These are phyloP conservation scores for Carlito syrichta DNA, from an alignment of 2,113 vertebrate genomes.

Conservation along the genomic window DNA sequence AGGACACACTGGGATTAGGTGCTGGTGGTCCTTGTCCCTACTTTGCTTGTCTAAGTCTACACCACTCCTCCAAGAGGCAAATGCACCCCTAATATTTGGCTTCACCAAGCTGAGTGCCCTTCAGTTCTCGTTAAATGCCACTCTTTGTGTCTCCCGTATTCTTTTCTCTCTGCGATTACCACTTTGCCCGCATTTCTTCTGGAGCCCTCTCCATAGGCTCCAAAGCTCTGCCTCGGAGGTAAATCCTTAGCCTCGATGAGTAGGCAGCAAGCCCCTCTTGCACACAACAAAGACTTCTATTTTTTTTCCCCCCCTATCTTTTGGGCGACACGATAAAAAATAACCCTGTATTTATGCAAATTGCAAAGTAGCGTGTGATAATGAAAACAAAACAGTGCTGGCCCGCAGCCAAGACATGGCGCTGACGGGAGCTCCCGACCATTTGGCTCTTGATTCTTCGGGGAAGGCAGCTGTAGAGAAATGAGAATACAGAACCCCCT, in stretches of 20 bases:
- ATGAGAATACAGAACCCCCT: constrained; percentile 77
- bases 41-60: neutral
- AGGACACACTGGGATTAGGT: neutral
- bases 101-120: neutral
- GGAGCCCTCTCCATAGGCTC: constrained; percentile 32
- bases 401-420: constrained; percentile 87
- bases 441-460: constrained; percentile 82
- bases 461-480: constrained; percentile 85
- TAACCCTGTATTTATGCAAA: constrained; percentile 88
- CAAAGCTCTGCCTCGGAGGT: constrained; percentile 36
- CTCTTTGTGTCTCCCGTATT: neutral
- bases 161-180: neutral
- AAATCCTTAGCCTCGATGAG: constrained; percentile 75
- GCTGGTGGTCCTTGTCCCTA: neutral
- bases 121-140: neutral
- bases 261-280: constrained; percentile 72
- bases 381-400: constrained; percentile 88
- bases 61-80: neutral
- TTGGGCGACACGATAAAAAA: constrained; percentile 82
- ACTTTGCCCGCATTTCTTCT: constrained; percentile 64
- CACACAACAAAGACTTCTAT: constrained; percentile 75
- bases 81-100: neutral
- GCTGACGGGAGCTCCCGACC: constrained; percentile 82
- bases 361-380: constrained; percentile 86
- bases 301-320: constrained; percentile 75